These are phyloP conservation scores for Chloroceryle amazona DNA, from an alignment of 2,797 vertebrate species.

Conservation along the genomic window DNA sequence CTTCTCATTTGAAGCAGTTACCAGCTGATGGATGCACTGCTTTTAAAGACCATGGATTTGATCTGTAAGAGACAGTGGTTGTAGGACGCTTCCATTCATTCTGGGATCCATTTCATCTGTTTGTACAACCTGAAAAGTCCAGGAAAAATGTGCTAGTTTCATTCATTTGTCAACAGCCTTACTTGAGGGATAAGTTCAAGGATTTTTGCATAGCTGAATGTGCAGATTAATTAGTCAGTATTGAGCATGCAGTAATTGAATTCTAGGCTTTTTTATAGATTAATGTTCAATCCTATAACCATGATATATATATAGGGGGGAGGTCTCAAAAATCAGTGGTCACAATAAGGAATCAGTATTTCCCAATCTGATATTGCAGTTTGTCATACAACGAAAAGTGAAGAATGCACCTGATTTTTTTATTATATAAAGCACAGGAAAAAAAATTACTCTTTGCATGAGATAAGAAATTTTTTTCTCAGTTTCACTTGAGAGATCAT, in stretches of 20 bases:
- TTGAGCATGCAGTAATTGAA: background rate
- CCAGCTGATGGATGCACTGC: background rate
- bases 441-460: background rate
- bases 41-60: background rate
- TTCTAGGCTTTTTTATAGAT: background rate
- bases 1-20: background rate
- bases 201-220: background rate
- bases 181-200: background rate
- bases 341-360: background rate
- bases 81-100: background rate
- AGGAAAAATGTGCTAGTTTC: background rate
- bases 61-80: background rate
- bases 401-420: background rate
- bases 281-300: background rate
- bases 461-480: conserved; percentile 23
- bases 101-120: background rate
- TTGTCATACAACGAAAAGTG: background rate
- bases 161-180: background rate
- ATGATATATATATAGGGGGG: background rate
- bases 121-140: background rate
- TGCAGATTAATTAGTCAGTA: background rate
- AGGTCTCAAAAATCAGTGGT: background rate
- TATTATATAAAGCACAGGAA: background rate
- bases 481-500: conserved; percentile 18
- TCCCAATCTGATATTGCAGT: background rate